A percentile compares a stretch with the other conserved stretches of the same genome.
Evolutionary conservation across 2,797 vertebrate genomes (phyloP).

Genomic region (Centroberyx gerrardi): DNA sequence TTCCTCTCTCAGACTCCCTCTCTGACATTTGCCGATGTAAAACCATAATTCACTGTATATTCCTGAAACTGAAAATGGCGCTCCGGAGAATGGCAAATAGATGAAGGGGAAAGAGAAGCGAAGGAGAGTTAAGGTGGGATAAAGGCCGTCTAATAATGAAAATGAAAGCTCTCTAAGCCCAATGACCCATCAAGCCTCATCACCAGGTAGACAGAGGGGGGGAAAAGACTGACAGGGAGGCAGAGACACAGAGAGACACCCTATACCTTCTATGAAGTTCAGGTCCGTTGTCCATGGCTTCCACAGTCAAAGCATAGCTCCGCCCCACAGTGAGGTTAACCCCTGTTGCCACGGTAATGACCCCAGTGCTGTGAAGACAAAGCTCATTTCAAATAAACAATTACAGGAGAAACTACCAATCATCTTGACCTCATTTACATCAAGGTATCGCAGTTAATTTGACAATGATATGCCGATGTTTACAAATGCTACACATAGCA

Average conservation of each 20-base stretch:
- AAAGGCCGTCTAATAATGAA: slow-evolving; percentile 17
- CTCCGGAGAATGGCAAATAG: not conserved
- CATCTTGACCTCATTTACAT: too few relatives aligned
- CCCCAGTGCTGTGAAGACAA: slow-evolving; percentile 80
- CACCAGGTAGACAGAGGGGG: slow-evolving; percentile 12
- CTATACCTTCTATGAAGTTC: slow-evolving; percentile 90
- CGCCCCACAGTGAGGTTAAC: slow-evolving; percentile 86
- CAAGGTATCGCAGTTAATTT: too few relatives aligned
- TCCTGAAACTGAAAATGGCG: slow-evolving; percentile 26
- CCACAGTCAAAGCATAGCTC: slow-evolving; percentile 92
- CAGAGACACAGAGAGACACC: slow-evolving; percentile 7
- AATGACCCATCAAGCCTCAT: slow-evolving; percentile 32
- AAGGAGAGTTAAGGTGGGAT: not conserved
- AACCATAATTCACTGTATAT: slow-evolving; percentile 29
- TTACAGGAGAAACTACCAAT: not conserved
- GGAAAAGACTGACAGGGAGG: not conserved
- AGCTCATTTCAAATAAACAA: not conserved
- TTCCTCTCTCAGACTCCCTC: slow-evolving; percentile 1
- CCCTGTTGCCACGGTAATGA: slow-evolving; percentile 88
- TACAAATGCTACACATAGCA: too few relatives aligned
- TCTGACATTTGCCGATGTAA: slow-evolving; percentile 23
- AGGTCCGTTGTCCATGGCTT: slow-evolving; percentile 91
- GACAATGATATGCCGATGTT: too few relatives aligned
- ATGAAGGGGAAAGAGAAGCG: not conserved
- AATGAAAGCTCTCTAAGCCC: slow-evolving; percentile 24